Evolutionary conservation across 2,113 vertebrate species (phyloP).

Genomic region (Saguinus imperator): DNA sequence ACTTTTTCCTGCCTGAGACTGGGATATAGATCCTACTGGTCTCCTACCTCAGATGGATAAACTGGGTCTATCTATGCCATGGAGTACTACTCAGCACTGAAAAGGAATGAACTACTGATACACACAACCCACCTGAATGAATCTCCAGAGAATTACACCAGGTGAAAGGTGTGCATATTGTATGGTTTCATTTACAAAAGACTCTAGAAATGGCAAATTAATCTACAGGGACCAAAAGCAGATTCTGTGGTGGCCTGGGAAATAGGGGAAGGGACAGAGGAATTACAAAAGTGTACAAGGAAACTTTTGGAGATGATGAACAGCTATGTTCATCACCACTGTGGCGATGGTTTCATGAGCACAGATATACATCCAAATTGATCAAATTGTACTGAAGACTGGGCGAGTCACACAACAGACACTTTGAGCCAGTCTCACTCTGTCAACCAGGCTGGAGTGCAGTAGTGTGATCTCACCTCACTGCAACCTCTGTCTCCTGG

Average conservation of each 20-base stretch:
- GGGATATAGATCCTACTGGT: too few relatives aligned
- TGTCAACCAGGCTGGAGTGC: neutral
- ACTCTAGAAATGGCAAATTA: neutral
- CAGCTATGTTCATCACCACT: neutral
- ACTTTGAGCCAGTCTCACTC: neutral
- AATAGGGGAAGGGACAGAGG: neutral
- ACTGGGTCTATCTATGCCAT: too few relatives aligned
- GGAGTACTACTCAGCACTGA: neutral
- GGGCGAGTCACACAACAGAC: too few relatives aligned
- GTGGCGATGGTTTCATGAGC: neutral
- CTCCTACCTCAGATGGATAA: too few relatives aligned
- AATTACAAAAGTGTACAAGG: neutral
- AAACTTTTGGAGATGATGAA: neutral
- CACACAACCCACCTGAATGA: neutral
- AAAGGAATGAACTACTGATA: neutral
- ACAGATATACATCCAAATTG: neutral
- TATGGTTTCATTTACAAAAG: neutral
- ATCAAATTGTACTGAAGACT: neutral
- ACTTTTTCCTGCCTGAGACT: too few relatives aligned
- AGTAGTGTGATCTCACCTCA: neutral
- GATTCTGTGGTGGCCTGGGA: neutral
- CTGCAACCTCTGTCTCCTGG: neutral
- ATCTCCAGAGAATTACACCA: neutral
- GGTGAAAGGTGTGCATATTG: neutral
- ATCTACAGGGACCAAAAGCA: neutral